A percentile compares a stretch with the other conserved stretches of the same genome.
Evolutionary conservation across 2,113 vertebrate genomes (phyloP).

Genomic region (Bostrychus sinensis): DNA sequence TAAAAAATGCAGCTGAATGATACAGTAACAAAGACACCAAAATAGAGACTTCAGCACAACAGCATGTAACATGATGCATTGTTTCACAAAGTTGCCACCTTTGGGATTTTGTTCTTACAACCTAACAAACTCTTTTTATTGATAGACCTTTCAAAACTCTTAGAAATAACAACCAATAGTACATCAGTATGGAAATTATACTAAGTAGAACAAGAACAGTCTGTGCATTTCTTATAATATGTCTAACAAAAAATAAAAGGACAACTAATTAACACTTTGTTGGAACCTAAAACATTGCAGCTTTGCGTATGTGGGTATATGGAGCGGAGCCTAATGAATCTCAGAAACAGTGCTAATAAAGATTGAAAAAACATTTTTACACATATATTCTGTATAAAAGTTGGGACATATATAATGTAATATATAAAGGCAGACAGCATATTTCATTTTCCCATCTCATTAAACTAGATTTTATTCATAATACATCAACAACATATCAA

Average conservation of each 20-base stretch:
- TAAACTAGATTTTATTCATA: too few relatives aligned
- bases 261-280: neutral
- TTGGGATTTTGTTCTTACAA: neutral
- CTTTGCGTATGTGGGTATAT: neutral
- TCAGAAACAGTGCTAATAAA: neutral
- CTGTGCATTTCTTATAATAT: neutral
- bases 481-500: too few relatives aligned
- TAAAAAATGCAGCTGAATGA: conserved; percentile 24
- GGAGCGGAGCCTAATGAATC: neutral
- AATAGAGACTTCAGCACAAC: conserved; percentile 7
- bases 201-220: neutral
- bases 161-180: neutral
- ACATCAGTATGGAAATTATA: conserved; percentile 11
- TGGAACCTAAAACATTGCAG: neutral
- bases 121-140: neutral
- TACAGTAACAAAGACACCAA: conserved; percentile 9
- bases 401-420: too few relatives aligned
- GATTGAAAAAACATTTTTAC: too few relatives aligned
- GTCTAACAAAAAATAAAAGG: neutral
- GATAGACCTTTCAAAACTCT: neutral
- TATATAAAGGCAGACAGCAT: too few relatives aligned
- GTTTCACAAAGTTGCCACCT: neutral
- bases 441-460: too few relatives aligned
- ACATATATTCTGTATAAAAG: too few relatives aligned
- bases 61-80: conserved; percentile 11